Base-by-base conservation (phyloP, 2,797 vertebrate species). In the Epinephelus coioides region DNA sequence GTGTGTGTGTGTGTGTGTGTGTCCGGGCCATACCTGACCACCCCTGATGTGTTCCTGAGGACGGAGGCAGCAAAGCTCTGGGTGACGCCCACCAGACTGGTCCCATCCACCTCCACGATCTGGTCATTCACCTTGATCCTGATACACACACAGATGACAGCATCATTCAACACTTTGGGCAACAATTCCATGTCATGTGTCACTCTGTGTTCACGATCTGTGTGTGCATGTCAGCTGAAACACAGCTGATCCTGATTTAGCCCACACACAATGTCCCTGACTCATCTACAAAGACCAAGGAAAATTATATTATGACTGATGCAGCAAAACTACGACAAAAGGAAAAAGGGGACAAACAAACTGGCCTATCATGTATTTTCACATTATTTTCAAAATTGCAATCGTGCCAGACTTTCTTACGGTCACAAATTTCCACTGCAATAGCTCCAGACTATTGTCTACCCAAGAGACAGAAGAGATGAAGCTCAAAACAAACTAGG, bases 81-180 rank as follows among this genome's bases (percentile, higher is more conserved):
- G 0, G 98, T 99, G 81, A 99, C 98, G 0, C 98, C 98, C 76
- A 99, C 98, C 93, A 99, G 95, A 84, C 98, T 99, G 94, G 97
- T 97, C 75, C 97, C 97, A 60, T 99, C 98, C 76, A 99, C 98
- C 94, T 99, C 98, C 85, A 99, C 97, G 38, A 99, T 99, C 94
- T 99, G 98, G 93, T 99, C 98, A 62, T 99, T 99, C 86, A 99
- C 98, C 88, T 96, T 97, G 84, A 99, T 99, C 95, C 98, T 99
- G 72, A 76, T 3, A 6, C 5, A 65, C 51, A 74, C 61, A 85
- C 14, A 77, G 25, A 19, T 3, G 21, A 59, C 59, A 67, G 14
- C 34, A 27, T 71, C 49, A 21, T 56, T 81, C 9, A 53, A 25
- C 51, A 77, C 18, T 47, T 40, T 55, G 10, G 49, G 5, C 21